Base-by-base conservation (phyloP, 2,113 vertebrate genomes). In the Cisticola juncidis region DNA sequence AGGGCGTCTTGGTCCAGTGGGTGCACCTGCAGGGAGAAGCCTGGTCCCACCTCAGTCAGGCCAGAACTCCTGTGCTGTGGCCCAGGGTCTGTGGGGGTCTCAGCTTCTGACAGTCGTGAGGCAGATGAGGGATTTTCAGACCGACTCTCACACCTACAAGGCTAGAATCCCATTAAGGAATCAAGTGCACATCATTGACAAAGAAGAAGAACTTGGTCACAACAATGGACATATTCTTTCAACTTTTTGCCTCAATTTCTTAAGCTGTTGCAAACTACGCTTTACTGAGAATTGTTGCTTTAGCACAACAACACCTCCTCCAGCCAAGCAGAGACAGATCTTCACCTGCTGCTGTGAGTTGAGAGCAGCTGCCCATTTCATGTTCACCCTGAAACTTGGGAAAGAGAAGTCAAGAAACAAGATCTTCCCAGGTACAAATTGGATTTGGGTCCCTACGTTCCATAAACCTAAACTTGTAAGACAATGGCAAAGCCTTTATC, bases 111-210 rank as follows among this genome's bases (percentile, higher is more conserved):
- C n/a, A n/a, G n/a, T n/a, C n/a, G n/a, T n/a, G n/a, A n/a, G n/a
- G n/a, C n/a, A n/a, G n/a, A n/a, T n/a, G n/a, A n/a, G n/a, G n/a
- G n/a, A n/a, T n/a, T n/a, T n/a, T n/a, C n/a, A n/a, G n/a, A n/a
- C n/a, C n/a, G n/a, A n/a, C n/a, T n/a, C n/a, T n/a, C n/a, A n/a
- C n/a, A n/a, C n/a, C n/a, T 57, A 7, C 6, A 56, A 69, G 12
- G 12, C 13, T 42, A 54, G 69, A 74, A 70, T 53, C 12, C 51
- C 2, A 0, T 28, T 74, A 62, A 89, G 20, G 11, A 54, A 62
- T 58, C 42, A 54, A 86, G 36, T 0, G 0, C 14, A 26, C 8
- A 6, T 60, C 40, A 16, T 16, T 12, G 5, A 4, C 29, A 47
- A 42, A 71, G 29, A 62, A 26, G 1, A 60, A 71, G 57, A 68